Percentiles rank a stretch among this genome's conserved stretches.
These are phyloP conservation scores for Lasioglossum leucozonium DNA, from an alignment of 2,888 invertebrate genomes.

Conservation along the genomic window DNA sequence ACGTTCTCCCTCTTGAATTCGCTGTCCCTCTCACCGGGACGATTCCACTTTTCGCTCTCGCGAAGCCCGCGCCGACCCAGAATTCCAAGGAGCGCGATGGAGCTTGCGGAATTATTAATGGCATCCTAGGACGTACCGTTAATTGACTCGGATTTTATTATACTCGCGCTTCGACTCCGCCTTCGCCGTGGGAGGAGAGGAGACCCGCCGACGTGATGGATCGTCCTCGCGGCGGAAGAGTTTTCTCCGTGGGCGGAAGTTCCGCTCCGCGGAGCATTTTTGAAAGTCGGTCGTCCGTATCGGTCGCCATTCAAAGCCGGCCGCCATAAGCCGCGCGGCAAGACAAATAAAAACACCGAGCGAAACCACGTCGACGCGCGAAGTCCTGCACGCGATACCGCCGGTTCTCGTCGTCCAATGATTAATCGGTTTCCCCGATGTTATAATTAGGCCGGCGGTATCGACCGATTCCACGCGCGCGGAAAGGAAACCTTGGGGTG, in stretches of 20 bases:
- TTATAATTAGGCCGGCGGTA: slow-evolving; percentile 40
- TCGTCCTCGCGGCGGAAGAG: slow-evolving; percentile 41
- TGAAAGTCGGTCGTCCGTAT: slow-evolving; percentile 61
- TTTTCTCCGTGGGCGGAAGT: slow-evolving; percentile 53
- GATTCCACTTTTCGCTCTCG: slow-evolving; percentile 41
- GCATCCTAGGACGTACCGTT: slow-evolving; percentile 77
- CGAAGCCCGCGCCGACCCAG: slow-evolving; percentile 16
- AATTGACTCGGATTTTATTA: slow-evolving; percentile 82
- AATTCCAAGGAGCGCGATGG: slow-evolving; percentile 60
- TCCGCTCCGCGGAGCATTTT: slow-evolving; percentile 60
- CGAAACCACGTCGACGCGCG: background rate
- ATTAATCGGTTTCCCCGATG: slow-evolving; percentile 50
- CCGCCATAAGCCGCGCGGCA: slow-evolving; percentile 42
- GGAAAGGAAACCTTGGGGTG: background rate
- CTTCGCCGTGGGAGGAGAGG: background rate
- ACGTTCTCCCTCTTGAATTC: slow-evolving; percentile 36
- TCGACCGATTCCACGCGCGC: slow-evolving; percentile 21
- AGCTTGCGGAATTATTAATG: slow-evolving; percentile 79
- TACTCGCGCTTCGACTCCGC: slow-evolving; percentile 69
- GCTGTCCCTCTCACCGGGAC: slow-evolving; percentile 18
- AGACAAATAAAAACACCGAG: slow-evolving; percentile 61
- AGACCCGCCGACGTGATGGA: slow-evolving; percentile 65
- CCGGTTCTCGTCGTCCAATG: slow-evolving; percentile 31
- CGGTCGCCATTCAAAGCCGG: slow-evolving; percentile 28
- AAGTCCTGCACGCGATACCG: slow-evolving; percentile 40